A percentile compares a stretch with the other conserved stretches of the same genome.
Conservation (phyloP, 1,140 invertebrate genomes). For the Teleogryllus occipitalis region DNA sequence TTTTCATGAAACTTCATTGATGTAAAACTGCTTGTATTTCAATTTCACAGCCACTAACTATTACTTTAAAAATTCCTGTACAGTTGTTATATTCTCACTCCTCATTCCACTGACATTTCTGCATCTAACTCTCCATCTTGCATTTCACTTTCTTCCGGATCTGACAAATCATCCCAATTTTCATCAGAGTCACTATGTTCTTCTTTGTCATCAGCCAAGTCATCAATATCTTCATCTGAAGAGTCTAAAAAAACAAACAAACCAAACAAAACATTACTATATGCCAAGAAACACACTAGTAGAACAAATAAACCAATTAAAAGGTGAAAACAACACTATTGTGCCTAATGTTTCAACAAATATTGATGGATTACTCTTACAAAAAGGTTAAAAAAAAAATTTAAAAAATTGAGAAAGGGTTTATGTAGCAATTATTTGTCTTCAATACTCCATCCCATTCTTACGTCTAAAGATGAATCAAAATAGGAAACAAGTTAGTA, state of each 20-base stretch:
- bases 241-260: conserved; percentile 24
- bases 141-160: conserved; percentile 34
- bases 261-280: not conserved
- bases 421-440: not conserved
- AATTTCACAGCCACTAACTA: no score
- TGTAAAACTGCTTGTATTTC: no score
- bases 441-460: not conserved
- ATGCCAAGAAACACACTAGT: not conserved
- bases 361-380: not conserved
- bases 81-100: no score
- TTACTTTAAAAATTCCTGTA: no score
- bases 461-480: not conserved
- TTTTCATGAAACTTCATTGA: no score
- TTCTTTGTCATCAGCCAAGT: conserved; percentile 32
- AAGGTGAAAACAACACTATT: not conserved
- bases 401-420: not conserved
- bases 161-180: conserved; percentile 39
- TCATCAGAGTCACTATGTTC: conserved; percentile 37
- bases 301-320: conserved; percentile 11
- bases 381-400: not conserved
- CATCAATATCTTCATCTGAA: conserved; percentile 32
- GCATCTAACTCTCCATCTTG: conserved; percentile 25
- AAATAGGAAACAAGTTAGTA: not conserved
- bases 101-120: no score
- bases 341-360: not conserved